Base-by-base conservation (phyloP, 2,113 vertebrate species). In the Dolichallabes microphthalmus region DNA sequence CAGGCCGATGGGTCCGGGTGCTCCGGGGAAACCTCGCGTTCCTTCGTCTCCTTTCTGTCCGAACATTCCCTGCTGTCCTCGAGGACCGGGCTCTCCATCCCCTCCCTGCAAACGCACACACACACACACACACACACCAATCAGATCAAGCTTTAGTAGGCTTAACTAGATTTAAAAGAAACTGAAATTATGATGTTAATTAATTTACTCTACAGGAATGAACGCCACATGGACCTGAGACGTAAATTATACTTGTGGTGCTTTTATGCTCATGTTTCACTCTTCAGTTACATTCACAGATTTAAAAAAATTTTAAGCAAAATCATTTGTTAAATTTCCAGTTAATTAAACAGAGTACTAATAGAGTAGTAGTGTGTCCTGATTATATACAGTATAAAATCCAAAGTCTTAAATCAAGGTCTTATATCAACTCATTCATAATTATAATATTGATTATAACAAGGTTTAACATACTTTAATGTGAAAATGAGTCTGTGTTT, bases 1-100 rank as follows among this genome's bases (percentile, higher is more conserved):
- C 64, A 99, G 95, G 58, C 98, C 98, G 74, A 99, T 97, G 87
- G 98, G 98, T 83, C 98, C 98, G 10, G 98, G 97, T 27, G 97
- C 98, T 77, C 98, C 98, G 1, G 97, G 97, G 90, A 98, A 99
- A 69, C 98, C 98, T 93, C 98, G 94, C 66, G 98, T 83, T 27
- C 98, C 98, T 93, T 99, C 98, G 85, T 99, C 98, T 87, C 98
- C 98, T 86, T 99, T 99, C 88, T 99, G 98, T 84, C 98, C 98
- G 86, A 98, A 99, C 97, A 99, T 99, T 10, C 98, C 98, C 93
- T 99, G 98, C 85, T 99, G 98, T 90, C 98, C 98, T 90, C 98
- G 93, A 85, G 98, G 97, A 74, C 98, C 98, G 35, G 98, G 95
- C 87, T 99, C 98, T 91, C 98, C 98, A 93, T 99, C 98, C 53